A percentile compares a stretch with the other conserved stretches of the same genome.
Evolutionary conservation across 2,113 vertebrate species (phyloP).

Genomic region (Notothenia coriiceps): DNA sequence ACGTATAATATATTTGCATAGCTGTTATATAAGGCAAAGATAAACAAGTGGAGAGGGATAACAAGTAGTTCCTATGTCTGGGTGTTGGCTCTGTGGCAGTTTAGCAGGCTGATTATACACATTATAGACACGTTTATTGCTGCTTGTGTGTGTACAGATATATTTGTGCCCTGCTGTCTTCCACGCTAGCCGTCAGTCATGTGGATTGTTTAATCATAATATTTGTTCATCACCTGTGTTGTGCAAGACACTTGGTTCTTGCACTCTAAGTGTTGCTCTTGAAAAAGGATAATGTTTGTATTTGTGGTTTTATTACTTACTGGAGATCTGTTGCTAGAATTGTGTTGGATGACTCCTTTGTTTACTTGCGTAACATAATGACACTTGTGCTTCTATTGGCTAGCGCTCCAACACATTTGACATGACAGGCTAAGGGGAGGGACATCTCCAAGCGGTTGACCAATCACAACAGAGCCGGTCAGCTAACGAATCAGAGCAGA

Average conservation of each 20-base stretch:
- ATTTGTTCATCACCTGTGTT: slow-evolving; percentile 6
- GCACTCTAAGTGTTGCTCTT: neutral
- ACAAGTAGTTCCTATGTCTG: slow-evolving; percentile 30
- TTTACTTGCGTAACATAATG: too few species aligned
- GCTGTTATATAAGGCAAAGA: slow-evolving; percentile 38
- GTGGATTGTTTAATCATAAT: slow-evolving; percentile 22
- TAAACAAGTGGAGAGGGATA: slow-evolving; percentile 37
- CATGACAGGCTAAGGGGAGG: too few species aligned
- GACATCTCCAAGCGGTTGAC: too few species aligned
- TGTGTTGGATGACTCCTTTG: neutral
- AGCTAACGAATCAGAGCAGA: too few species aligned
- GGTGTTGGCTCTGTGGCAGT: slow-evolving; percentile 50
- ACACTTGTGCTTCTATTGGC: too few species aligned
- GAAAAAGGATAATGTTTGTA: neutral
- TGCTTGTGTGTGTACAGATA: slow-evolving; percentile 22
- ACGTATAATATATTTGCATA: neutral
- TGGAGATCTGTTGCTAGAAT: neutral
- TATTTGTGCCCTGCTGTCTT: slow-evolving; percentile 3
- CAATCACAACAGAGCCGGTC: too few species aligned
- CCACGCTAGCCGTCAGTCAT: neutral
- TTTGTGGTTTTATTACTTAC: neutral
- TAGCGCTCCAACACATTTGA: too few species aligned
- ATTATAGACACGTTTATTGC: slow-evolving; percentile 13
- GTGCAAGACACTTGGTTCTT: neutral
- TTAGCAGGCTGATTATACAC: slow-evolving; percentile 52